Evolutionary conservation across 2,888 invertebrate genomes (phyloP), one percentile per base, ranked within the genome.

Genomic region (Aplocera efformata): DNA sequence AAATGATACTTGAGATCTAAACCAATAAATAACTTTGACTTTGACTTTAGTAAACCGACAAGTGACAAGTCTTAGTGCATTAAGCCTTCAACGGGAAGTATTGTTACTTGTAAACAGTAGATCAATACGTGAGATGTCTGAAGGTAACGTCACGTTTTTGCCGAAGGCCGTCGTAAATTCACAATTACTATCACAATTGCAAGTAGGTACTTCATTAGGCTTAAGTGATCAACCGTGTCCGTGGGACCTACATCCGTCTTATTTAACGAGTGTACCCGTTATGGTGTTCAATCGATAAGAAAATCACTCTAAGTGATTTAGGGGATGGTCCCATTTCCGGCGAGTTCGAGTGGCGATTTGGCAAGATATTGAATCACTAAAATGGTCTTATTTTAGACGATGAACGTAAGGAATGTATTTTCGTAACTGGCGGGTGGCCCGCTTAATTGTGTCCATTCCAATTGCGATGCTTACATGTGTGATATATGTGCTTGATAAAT

Each of bases 221-320:
- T 51, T 55, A 59, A 64, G 60, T 65, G 66, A 65, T 67, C 60
- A 58, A 55, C 44, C 52, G 53, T 55, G 59, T 59, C 57, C 57
- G 50, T 42, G 56, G 59, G 67, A 63, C 65, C 65, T 67, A 69
- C 65, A 69, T 71, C 60, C 60, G 62, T 63, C 60, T 69, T 69
- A 67, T 65, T 69, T 65, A 69, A 69, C 60, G 59, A 66, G 64
- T 63, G 56, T 53, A 48, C 53, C 61, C 44, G 44, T 52, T 46
- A 47, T 46, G 44, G 44, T 34, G 63, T 60, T 65, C 60, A 71
- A 73, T 75, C 72, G 67, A 76, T 72, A 57, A 58, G 65, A 68
- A 74, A 72, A 71, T 76, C 68, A 71, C 65, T 79, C 69, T 51
- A 60, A 66, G 50, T 52, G 50, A 48, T 52, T 50, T 51, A 46